Evolutionary conservation across 1,140 invertebrate species (phyloP).

Genomic region (Scaptodrosophila lebanonensis): DNA sequence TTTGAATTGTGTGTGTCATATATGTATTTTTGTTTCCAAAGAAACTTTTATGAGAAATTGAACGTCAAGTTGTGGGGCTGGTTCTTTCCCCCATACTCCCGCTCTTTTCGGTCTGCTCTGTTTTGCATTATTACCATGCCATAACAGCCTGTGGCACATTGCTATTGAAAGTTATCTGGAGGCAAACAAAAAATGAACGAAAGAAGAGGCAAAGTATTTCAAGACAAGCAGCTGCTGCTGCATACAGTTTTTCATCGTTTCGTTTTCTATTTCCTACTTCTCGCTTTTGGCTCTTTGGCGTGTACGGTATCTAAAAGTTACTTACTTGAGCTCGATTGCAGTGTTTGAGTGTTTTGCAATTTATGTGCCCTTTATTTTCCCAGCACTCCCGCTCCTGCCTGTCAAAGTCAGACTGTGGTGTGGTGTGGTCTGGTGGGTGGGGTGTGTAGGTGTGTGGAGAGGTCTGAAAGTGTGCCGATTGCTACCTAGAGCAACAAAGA

Average conservation of each 20-base stretch:
- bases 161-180: conserved; percentile 71
- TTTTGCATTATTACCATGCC: conserved; percentile 70
- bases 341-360: conserved; percentile 67
- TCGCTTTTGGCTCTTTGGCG: not conserved
- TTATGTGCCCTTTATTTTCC: conserved; percentile 36
- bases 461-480: too few species aligned
- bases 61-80: conserved; percentile 46
- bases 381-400: not conserved
- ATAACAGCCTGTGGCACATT: conserved; percentile 72
- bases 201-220: conserved; percentile 22
- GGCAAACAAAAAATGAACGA: conserved; percentile 15
- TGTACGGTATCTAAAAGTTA: conserved; percentile 51
- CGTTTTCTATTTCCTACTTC: not conserved
- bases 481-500: too few species aligned
- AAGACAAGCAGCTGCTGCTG: conserved; percentile 33
- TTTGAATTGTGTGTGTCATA: conserved; percentile 64
- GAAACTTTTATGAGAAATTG: conserved; percentile 71
- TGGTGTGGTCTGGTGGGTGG: too few species aligned
- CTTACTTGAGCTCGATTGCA: conserved; percentile 70
- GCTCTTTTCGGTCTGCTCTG: conserved; percentile 28
- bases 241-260: conserved; percentile 1
- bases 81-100: conserved; percentile 10
- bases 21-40: conserved; percentile 33
- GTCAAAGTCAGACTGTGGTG: too few species aligned
- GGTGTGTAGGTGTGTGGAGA: too few species aligned